Conservation (phyloP, 2,888 invertebrate species). For the Xestia xanthographa region DNA sequence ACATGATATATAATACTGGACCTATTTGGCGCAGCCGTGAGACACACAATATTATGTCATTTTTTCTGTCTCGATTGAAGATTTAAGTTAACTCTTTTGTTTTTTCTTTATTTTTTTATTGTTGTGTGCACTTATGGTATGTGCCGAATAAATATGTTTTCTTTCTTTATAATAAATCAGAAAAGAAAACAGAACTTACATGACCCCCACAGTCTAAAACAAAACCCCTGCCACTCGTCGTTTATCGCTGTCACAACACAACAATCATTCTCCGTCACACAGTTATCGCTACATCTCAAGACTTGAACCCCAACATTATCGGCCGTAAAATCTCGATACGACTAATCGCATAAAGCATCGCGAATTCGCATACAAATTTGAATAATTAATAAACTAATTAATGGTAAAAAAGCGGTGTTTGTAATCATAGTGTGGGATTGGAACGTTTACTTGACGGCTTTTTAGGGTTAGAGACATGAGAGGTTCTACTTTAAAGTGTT, state of each 20-base stretch:
- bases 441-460: conserved; percentile 52
- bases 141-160: too few species aligned
- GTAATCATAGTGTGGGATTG: conserved; percentile 83
- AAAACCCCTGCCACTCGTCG: background rate
- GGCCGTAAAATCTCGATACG: conserved; percentile 80
- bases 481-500: conserved; percentile 3
- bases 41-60: too few species aligned
- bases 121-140: too few species aligned
- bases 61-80: too few species aligned
- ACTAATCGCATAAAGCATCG: conserved; percentile 87
- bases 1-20: too few species aligned
- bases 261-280: conserved; percentile 16
- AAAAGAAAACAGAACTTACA: background rate
- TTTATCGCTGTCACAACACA: conserved; percentile 20
- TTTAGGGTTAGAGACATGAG: conserved; percentile 48
- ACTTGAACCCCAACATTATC: conserved; percentile 54
- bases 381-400: conserved; percentile 89
- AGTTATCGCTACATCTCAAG: conserved; percentile 50
- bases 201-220: background rate
- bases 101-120: too few species aligned
- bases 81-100: too few species aligned
- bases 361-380: conserved; percentile 87
- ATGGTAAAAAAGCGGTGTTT: conserved; percentile 79
- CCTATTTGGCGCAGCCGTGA: too few species aligned
- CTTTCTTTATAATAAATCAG: too few species aligned